Conservation (phyloP, 2,888 invertebrate species). For the Bombyx huttoni region DNA sequence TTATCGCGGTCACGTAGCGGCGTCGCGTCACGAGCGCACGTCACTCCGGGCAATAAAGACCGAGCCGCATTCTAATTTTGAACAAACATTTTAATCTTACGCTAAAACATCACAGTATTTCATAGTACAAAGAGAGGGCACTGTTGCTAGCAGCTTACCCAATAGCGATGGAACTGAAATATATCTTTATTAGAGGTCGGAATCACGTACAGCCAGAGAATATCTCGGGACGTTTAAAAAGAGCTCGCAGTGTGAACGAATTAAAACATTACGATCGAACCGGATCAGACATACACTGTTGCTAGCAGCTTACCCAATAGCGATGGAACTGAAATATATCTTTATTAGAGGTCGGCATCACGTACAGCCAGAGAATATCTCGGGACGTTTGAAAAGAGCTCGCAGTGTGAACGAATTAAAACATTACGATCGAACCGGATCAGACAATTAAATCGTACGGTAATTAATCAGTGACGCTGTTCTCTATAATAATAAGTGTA, state of each 20-base stretch:
- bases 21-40: constrained; percentile 66
- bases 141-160: constrained; percentile 34
- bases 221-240: constrained; percentile 20
- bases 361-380: constrained; percentile 23
- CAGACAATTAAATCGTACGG: constrained; percentile 51
- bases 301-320: constrained; percentile 38
- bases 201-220: constrained; percentile 36
- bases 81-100: constrained; percentile 60
- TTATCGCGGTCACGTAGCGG: constrained; percentile 71
- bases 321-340: constrained; percentile 41
- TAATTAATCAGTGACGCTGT: constrained; percentile 60
- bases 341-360: constrained; percentile 50
- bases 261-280: constrained; percentile 46
- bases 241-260: constrained; percentile 48
- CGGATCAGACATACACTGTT: too few relatives aligned
- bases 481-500: constrained; percentile 64
- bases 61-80: constrained; percentile 66
- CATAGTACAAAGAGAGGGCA: constrained; percentile 35
- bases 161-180: constrained; percentile 37
- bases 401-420: constrained; percentile 48
- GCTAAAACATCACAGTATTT: constrained; percentile 35
- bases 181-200: constrained; percentile 52
- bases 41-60: constrained; percentile 65
- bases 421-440: constrained; percentile 42
- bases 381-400: constrained; percentile 35